Conservation (phyloP, 1,140 invertebrate species). For the Lordiphosa collinella region DNA sequence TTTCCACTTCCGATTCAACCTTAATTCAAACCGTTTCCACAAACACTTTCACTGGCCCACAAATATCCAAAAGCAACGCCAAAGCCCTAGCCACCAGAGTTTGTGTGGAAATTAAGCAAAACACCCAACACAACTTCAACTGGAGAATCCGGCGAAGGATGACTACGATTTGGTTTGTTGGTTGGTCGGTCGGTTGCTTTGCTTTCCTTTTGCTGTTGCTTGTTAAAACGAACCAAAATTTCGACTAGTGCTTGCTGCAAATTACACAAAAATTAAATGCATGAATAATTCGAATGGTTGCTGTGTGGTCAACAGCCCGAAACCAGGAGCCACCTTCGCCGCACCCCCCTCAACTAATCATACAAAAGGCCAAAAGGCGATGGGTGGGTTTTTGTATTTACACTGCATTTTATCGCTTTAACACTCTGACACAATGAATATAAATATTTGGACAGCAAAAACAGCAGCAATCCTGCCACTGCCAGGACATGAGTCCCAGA, state of each 20-base stretch:
- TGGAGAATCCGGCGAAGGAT: slow-evolving; percentile 34
- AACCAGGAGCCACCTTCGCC: slow-evolving; percentile 17
- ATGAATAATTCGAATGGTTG: slow-evolving; percentile 76
- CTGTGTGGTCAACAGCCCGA: slow-evolving; percentile 65
- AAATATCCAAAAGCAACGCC: not conserved
- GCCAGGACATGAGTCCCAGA: slow-evolving; percentile 57
- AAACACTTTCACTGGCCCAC: slow-evolving; percentile 40
- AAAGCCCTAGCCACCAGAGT: slow-evolving; percentile 5
- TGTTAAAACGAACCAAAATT: slow-evolving; percentile 59
- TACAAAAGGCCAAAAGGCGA: slow-evolving; percentile 25
- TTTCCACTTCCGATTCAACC: too few species aligned
- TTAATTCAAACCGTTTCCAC: slow-evolving; percentile 12
- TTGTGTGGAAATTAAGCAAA: not conserved
- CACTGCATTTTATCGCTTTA: slow-evolving; percentile 77
- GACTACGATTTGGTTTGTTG: slow-evolving; percentile 53
- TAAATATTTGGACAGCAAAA: slow-evolving; percentile 78
- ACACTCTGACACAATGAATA: slow-evolving; percentile 77
- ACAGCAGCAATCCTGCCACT: slow-evolving; percentile 41
- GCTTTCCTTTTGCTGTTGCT: slow-evolving; percentile 37
- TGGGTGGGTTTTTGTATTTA: slow-evolving; percentile 54
- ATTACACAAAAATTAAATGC: slow-evolving; percentile 78
- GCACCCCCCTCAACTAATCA: slow-evolving; percentile 46
- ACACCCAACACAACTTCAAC: slow-evolving; percentile 5
- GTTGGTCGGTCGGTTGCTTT: slow-evolving; percentile 12
- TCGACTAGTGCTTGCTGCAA: slow-evolving; percentile 50